Percentiles rank a stretch among this genome's conserved stretches.
Conservation (phyloP, 2,888 invertebrate genomes). For the Priocnemis perturbator region DNA sequence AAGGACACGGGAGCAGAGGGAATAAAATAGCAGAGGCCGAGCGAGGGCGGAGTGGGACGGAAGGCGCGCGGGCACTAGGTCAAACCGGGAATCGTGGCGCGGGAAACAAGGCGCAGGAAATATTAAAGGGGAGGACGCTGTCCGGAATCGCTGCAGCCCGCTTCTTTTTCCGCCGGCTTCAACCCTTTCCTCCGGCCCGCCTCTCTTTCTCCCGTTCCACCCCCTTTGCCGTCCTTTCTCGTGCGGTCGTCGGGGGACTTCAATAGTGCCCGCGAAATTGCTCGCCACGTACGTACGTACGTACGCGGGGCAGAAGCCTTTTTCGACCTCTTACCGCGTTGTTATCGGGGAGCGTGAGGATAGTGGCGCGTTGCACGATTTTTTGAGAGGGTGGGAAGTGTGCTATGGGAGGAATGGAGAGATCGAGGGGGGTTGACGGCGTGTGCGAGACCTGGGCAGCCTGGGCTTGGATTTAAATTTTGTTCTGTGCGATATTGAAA, state of each 20-base stretch:
- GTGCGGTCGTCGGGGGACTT: not conserved
- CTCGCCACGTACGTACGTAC: no score
- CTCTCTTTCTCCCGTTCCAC: conserved; percentile 4
- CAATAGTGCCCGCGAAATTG: not conserved
- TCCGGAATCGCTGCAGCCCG: conserved; percentile 5
- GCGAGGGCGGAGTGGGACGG: not conserved
- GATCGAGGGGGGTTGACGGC: no score
- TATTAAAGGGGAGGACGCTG: conserved; percentile 50
- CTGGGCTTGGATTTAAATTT: no score
- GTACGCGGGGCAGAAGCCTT: no score
- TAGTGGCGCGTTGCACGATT: no score
- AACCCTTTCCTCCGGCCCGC: conserved; percentile 1
- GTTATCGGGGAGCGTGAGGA: no score
- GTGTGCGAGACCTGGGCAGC: no score
- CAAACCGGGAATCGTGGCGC: conserved; percentile 22
- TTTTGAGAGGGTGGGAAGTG: no score
- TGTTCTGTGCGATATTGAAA: no score
- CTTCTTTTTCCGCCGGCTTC: not conserved
- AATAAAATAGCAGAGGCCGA: not conserved
- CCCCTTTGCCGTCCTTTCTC: not conserved
- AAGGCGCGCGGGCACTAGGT: conserved; percentile 23
- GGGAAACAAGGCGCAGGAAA: conserved; percentile 43
- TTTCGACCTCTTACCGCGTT: no score
- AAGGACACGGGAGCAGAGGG: no score
- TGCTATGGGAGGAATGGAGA: no score